Conservation (phyloP, 2,888 invertebrate genomes). For the Acleris cristana region DNA sequence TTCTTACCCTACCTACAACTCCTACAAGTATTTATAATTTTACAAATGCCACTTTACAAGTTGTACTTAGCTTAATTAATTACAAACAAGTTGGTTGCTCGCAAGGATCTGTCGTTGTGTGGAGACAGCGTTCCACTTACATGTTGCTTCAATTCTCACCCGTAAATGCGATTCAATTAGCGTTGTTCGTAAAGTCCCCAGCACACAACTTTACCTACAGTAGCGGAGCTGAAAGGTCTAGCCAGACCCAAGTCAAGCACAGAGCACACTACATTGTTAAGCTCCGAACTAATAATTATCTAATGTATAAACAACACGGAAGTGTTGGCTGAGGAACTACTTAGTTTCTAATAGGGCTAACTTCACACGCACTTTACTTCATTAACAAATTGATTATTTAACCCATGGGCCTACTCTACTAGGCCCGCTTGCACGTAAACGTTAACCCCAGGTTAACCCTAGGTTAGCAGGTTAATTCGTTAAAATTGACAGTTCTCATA, state of each 20-base stretch:
- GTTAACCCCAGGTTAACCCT: no score
- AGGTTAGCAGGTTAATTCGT: no score
- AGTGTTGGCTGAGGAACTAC: conserved; percentile 15
- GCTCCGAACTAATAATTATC: conserved; percentile 23
- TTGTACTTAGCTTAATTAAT: conserved; percentile 49
- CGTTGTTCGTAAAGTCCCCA: conserved; percentile 52
- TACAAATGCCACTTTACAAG: conserved; percentile 30
- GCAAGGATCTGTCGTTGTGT: not conserved
- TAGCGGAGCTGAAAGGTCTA: conserved; percentile 24
- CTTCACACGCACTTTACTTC: no score
- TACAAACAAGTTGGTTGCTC: not conserved
- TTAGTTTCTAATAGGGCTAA: not conserved
- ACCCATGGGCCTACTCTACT: no score
- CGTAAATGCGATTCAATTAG: conserved; percentile 59
- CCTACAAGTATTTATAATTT: not conserved
- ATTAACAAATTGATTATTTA: no score
- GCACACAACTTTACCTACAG: conserved; percentile 48
- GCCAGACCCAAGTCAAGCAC: conserved; percentile 17
- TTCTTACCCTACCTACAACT: not conserved
- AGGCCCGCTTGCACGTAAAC: no score
- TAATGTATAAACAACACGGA: conserved; percentile 17
- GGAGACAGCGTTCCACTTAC: not conserved
- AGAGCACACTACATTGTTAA: conserved; percentile 20
- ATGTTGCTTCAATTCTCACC: conserved; percentile 45
- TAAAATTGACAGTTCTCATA: no score